Evolutionary conservation across 2,113 vertebrate genomes (phyloP).

Genomic region (Seriola aureovittata): DNA sequence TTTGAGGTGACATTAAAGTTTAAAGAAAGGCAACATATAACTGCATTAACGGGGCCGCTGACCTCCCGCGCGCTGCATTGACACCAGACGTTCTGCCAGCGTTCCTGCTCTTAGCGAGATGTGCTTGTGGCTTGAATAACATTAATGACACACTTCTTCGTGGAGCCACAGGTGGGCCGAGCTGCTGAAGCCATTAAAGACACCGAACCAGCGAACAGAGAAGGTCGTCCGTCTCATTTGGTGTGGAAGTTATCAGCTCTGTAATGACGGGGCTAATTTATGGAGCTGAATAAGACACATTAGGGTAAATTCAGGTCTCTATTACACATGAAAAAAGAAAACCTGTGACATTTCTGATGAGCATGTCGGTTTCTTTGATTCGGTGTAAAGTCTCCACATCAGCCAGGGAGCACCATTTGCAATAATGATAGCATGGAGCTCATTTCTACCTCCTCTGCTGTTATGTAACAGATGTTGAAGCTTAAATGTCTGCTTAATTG

Average conservation of each 20-base stretch:
- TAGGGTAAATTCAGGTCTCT: constrained; percentile 4
- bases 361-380: not conserved
- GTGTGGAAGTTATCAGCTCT: not conserved
- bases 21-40: not conserved
- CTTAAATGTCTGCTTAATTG: not conserved
- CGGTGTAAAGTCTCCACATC: not conserved
- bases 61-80: not conserved
- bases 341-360: constrained; percentile 2
- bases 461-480: not conserved
- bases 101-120: constrained; percentile 14
- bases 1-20: constrained; percentile 20
- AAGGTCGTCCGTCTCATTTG: constrained; percentile 7
- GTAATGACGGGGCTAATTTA: constrained; percentile 15
- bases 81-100: not conserved
- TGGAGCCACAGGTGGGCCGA: constrained; percentile 49
- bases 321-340: not conserved
- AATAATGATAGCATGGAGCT: not conserved
- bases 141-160: constrained; percentile 13
- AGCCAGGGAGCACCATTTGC: not conserved
- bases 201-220: not conserved
- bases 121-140: constrained; percentile 5
- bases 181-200: constrained; percentile 36
- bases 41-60: not conserved
- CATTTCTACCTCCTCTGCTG: not conserved
- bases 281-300: constrained; percentile 5